Conservation (phyloP, 2,888 invertebrate species). For the Allygus modestus region DNA sequence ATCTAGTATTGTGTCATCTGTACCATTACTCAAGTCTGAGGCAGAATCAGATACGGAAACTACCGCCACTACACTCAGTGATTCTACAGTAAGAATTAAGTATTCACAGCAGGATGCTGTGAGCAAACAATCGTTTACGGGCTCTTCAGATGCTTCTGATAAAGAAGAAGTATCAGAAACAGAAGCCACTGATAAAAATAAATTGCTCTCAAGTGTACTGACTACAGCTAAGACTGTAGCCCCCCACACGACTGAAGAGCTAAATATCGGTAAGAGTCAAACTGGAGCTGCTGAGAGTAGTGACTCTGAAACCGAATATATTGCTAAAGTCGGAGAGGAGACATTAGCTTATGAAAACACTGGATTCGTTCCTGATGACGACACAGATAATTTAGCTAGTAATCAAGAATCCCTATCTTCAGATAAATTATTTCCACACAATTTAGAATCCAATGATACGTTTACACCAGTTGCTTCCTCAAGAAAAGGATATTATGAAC, state of each 20-base stretch:
- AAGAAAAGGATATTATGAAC: slow-evolving; percentile 74
- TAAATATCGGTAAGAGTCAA: slow-evolving; percentile 13
- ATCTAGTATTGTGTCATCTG: slow-evolving; percentile 68
- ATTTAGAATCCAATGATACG: slow-evolving; percentile 5
- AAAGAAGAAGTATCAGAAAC: slow-evolving; percentile 69
- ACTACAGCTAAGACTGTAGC: slow-evolving; percentile 70
- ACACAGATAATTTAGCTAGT: background rate
- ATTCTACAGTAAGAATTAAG: slow-evolving; percentile 63
- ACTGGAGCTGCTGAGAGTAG: slow-evolving; percentile 41
- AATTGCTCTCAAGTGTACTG: slow-evolving; percentile 68
- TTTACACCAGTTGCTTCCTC: slow-evolving; percentile 58
- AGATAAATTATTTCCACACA: too few species aligned
- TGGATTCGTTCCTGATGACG: slow-evolving; percentile 72
- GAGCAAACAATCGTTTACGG: slow-evolving; percentile 66
- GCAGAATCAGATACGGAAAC: slow-evolving; percentile 64
- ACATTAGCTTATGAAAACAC: slow-evolving; percentile 74
- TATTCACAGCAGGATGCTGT: slow-evolving; percentile 62
- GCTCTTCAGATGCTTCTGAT: slow-evolving; percentile 70
- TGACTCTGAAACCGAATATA: slow-evolving; percentile 71
- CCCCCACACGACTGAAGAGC: slow-evolving; percentile 68
- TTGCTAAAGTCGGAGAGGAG: slow-evolving; percentile 68
- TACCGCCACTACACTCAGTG: slow-evolving; percentile 62
- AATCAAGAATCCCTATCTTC: background rate
- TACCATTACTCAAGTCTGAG: slow-evolving; percentile 62
- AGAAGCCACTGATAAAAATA: slow-evolving; percentile 63